Evolutionary conservation across 2,797 vertebrate genomes (phyloP), one percentile per base, ranked within the genome.

Genomic region (Enteromius mattozi): DNA sequence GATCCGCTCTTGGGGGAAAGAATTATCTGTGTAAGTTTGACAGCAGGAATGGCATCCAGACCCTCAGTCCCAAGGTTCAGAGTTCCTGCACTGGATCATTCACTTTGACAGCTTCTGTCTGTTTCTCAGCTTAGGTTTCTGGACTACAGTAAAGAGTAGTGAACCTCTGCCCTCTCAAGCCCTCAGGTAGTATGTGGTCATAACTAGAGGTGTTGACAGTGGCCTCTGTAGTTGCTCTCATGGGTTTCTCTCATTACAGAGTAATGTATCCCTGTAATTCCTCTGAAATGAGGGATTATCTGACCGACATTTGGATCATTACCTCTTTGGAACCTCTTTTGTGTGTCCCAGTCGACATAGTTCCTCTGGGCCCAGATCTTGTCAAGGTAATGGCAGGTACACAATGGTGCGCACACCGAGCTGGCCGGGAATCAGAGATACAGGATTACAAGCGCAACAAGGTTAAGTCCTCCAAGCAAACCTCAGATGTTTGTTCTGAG

Each of bases 151-250:
- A 88, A 90, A 82, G 88, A 90, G 70, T 84, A 84, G 91, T 78
- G 87, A 92, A 88, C 91, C 81, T n/a, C 27, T 86, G 87, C 70
- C 76, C 76, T 82, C 83, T 87, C 89, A 86, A 86, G 83, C 61
- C 78, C 86, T 90, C 81, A 84, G 90, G 90, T 93, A 94, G 95
- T 92, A 91, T 90, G 89, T 88, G 89, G 92, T 92, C 92, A 92
- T 89, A 94, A 94, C 92, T 90, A 83, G 90, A 89, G 86, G 85
- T 51, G 95, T 92, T 96, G 96, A 96, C 94, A 96, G 94, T 93
- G 81, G 6, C 12, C 82, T 93, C 94, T 94, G 96, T 95, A 91
- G 92, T 93, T 66, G 56, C 37, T 85, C 88, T 90, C 77, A 95
- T 93, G 85, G 87, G 59, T 96, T 95, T 95, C 94, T 66, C 54